Base-by-base conservation (phyloP, 2,797 vertebrate species). In the Argya squamiceps region DNA sequence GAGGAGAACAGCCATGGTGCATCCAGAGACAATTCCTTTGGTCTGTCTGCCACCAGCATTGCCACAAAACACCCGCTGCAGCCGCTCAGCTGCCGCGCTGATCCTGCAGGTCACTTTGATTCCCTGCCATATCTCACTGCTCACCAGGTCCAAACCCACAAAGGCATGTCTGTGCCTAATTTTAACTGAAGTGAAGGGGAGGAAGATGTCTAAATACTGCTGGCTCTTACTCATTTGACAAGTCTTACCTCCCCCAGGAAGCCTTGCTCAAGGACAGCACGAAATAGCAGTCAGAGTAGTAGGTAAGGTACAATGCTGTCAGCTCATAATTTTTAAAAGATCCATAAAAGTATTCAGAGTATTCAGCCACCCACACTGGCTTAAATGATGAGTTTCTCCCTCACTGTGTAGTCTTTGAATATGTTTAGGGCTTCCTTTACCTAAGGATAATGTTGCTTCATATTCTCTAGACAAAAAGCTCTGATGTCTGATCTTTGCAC, bases 131-230 rank as follows among this genome's bases (percentile, higher is more conserved):
- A 26, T 65, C 71, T 84, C 76, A 36, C 43, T 62, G 47, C 32
- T 69, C 36, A 64, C 58, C 79, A 43, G 49, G 39, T n/a, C 46
- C 69, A 81, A 88, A 79, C 23, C 36, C 47, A 87, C 89, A 62
- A 65, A 87, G 47, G 67, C 55, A 70, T 83, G 70, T 85, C 44
- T 95, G 64, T 64, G 60, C 30, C 91, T 95, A 95, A 88, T 95
- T 97, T 95, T 94, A 96, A 73, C 85, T 63, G 50, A 74, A 92
- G 50, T 55, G 80, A 92, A 93, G 83, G 60, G 92, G 92, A 91
- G 52, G 94, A 55, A 64, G 58, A 49, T 68, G 44, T 86, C 69
- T 92, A 90, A 91, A 92, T 77, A 47, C 39, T 68, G 56, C 52
- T 59, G 43, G 34, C 36, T 93, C 60, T 95, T 91, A 93, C 62